Base-by-base conservation (phyloP, 2,888 invertebrate genomes). In the Thecocarcelia acutangulata region DNA sequence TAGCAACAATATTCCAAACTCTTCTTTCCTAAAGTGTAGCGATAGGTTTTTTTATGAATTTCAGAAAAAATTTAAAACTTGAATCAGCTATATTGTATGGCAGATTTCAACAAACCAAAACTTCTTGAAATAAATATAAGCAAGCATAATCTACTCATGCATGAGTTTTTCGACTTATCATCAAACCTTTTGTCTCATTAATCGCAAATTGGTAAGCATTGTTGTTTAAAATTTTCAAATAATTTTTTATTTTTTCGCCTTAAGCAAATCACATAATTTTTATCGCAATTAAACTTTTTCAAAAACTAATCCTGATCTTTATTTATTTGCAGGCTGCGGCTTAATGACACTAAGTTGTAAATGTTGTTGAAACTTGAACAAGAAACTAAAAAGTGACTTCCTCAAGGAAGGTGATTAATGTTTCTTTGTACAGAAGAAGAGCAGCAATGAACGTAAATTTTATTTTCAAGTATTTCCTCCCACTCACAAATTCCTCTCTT, bases 311-410 rank as follows among this genome's bases (percentile, higher is more conserved):
- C 33, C 5, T 33, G 1, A 9, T 9, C 8, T 8, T 33, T 33
- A 1, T 79, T 59, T 78, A 69, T 42, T 79, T 79, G 46, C 72
- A 79, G 78, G 44, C 66, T 79, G 4, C 72, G 66, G 46, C 59
- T 66, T 37, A 66, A 37, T 46, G 78, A 79, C 40, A 79, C 78
- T 40, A 79, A 79, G 44, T 68, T 79, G 59, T 79, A 73, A 73
- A n/a, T n/a, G n/a, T n/a, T n/a, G n/a, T n/a, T n/a, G 61, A 52
- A 0, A n/a, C n/a, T 37, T 44, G 46, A 64, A 46, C 19, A n/a
- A 15, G 40, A 48, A 50, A 15, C n/a, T 24, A 8, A 66, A 58
- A 58, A 68, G 37, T 40, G 37, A 69, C 58, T 6, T 17, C 37
- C 21, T n/a, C 46, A 19, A 28, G 19, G 72, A 72, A 78, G 72